Conservation (phyloP, 1,140 invertebrate genomes). For the Nixonia krombeini region DNA sequence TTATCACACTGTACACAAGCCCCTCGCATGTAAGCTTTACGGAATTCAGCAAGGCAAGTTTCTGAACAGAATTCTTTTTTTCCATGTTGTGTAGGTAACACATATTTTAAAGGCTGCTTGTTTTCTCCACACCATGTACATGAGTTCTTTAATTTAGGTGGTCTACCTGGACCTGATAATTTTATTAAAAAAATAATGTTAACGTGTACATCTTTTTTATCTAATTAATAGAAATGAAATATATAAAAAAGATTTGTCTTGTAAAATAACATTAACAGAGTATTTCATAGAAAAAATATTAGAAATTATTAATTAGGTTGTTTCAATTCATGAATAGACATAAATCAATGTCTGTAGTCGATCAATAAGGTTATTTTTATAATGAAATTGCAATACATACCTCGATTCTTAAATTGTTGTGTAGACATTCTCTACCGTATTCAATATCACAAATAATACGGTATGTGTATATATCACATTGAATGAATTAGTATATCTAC, state of each 20-base stretch:
- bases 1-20: conserved; percentile 89
- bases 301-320: neutral
- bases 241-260: too few species aligned
- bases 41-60: conserved; percentile 88
- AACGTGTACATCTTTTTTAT: neutral
- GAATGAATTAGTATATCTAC: neutral
- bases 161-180: conserved; percentile 76
- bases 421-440: conserved; percentile 19
- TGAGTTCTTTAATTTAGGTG: conserved; percentile 78
- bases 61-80: conserved; percentile 95
- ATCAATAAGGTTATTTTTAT: conserved; percentile 45
- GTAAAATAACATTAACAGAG: too few species aligned
- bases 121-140: conserved; percentile 90
- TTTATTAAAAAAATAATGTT: neutral
- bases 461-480: conserved; percentile 16
- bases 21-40: conserved; percentile 87
- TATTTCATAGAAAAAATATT: too few species aligned
- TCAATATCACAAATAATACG: neutral
- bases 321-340: conserved; percentile 1
- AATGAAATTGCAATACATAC: conserved; percentile 23
- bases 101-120: conserved; percentile 86
- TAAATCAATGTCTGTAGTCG: conserved; percentile 2
- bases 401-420: conserved; percentile 37
- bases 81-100: conserved; percentile 87
- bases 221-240: too few species aligned